These are phyloP conservation scores for Coreius guichenoti DNA, from an alignment of 2,797 vertebrate species.

Conservation along the genomic window DNA sequence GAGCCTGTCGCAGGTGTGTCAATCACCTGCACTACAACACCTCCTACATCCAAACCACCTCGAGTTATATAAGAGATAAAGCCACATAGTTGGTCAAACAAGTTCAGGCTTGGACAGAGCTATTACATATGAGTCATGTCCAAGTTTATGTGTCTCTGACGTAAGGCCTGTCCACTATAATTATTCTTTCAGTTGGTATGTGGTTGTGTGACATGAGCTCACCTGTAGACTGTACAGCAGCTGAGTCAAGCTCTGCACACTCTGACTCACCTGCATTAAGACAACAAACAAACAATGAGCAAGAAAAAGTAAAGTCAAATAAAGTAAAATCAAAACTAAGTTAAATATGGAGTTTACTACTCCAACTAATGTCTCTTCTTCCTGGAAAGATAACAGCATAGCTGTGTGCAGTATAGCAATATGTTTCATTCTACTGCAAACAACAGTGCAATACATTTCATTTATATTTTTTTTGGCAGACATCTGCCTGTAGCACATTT, in stretches of 20 bases:
- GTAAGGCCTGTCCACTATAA: constrained; percentile 37
- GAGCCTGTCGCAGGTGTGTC: background rate
- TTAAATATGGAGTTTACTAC: background rate
- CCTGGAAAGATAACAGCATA: background rate
- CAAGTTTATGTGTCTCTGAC: constrained; percentile 17
- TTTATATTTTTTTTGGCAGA: background rate
- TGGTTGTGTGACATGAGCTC: constrained; percentile 60
- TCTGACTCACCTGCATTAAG: constrained; percentile 84
- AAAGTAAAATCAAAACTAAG: background rate
- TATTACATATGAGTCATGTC: constrained; percentile 16
- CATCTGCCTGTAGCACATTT: constrained; percentile 10
- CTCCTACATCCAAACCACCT: background rate
- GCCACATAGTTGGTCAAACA: background rate
- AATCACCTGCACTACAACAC: constrained; percentile 7
- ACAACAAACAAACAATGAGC: constrained; percentile 48
- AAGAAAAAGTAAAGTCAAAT: background rate
- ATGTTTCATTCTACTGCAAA: background rate
- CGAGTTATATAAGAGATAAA: constrained; percentile 2
- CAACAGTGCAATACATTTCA: background rate
- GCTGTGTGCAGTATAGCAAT: background rate
- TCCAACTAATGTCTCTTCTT: background rate
- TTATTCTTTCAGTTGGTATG: constrained; percentile 38
- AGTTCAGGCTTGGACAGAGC: constrained; percentile 11
- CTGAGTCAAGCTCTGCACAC: constrained; percentile 91
- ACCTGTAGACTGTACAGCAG: constrained; percentile 96